These are phyloP conservation scores for Hemibagrus wyckioides DNA, from an alignment of 2,113 vertebrate species.

Conservation along the genomic window DNA sequence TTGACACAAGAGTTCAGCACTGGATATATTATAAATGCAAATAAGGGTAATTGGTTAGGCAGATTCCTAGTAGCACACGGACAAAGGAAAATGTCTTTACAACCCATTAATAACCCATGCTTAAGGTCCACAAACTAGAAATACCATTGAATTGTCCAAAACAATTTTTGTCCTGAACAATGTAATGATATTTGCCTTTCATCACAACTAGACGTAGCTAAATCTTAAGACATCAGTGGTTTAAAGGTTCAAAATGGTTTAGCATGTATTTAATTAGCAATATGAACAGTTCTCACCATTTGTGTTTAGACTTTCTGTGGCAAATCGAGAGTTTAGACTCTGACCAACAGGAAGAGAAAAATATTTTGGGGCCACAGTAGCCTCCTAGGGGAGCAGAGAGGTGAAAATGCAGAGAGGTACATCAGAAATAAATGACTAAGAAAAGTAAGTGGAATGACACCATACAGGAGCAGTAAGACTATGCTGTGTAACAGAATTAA, in stretches of 20 bases:
- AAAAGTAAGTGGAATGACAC: neutral
- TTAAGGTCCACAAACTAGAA: neutral
- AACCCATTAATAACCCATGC: neutral
- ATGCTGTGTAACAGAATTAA: neutral
- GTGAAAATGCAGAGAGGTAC: neutral
- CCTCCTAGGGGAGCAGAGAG: slow-evolving; percentile 51
- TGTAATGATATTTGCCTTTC: neutral
- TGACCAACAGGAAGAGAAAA: slow-evolving; percentile 73
- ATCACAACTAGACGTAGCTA: neutral
- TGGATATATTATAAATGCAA: neutral
- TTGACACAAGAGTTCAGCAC: neutral
- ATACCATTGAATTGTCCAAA: neutral
- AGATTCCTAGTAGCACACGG: neutral
- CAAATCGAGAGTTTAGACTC: slow-evolving; percentile 62
- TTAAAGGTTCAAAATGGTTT: neutral
- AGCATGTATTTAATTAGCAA: neutral
- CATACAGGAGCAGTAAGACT: neutral
- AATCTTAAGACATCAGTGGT: neutral
- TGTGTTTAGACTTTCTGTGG: slow-evolving; percentile 38
- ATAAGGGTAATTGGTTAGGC: neutral
- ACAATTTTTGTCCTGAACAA: neutral
- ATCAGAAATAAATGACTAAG: neutral
- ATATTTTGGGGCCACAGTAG: slow-evolving; percentile 66
- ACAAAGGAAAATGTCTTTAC: neutral
- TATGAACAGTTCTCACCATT: slow-evolving; percentile 55